Evolutionary conservation across 2,797 vertebrate species (phyloP).

Genomic region (Huso huso): DNA sequence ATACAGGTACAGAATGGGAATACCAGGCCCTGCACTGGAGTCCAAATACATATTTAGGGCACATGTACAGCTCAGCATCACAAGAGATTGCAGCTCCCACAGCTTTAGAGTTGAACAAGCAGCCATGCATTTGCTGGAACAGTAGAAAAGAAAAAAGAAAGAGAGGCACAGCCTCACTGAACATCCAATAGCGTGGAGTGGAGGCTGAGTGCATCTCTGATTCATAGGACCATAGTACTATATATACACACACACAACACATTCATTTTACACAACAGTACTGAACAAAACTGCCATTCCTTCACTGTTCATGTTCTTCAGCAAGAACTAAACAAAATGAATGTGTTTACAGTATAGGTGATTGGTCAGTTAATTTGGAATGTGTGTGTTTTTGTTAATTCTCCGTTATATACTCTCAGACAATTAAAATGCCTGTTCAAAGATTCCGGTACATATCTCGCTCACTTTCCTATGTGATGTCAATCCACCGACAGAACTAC

Average conservation of each 20-base stretch:
- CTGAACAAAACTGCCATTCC: background rate
- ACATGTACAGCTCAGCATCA: background rate
- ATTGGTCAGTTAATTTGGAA: too few species aligned
- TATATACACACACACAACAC: background rate
- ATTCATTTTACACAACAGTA: background rate
- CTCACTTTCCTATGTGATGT: too few species aligned
- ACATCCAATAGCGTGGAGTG: background rate
- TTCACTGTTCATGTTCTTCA: background rate
- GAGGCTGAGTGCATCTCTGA: background rate
- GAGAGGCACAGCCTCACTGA: background rate
- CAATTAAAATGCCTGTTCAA: too few species aligned
- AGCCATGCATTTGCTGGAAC: background rate
- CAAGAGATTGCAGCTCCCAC: too few species aligned
- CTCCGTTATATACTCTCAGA: too few species aligned
- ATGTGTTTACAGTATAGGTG: background rate
- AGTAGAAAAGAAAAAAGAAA: background rate
- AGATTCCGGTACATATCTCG: too few species aligned
- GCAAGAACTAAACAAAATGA: background rate
- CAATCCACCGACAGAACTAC: too few species aligned
- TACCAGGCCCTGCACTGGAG: background rate
- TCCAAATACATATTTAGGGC: too few species aligned
- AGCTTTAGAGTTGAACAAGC: background rate
- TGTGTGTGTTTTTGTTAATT: too few species aligned
- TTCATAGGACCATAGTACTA: background rate
- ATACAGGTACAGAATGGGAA: background rate